Conservation (phyloP, 1,140 invertebrate species). For the Orussus abietinus region DNA sequence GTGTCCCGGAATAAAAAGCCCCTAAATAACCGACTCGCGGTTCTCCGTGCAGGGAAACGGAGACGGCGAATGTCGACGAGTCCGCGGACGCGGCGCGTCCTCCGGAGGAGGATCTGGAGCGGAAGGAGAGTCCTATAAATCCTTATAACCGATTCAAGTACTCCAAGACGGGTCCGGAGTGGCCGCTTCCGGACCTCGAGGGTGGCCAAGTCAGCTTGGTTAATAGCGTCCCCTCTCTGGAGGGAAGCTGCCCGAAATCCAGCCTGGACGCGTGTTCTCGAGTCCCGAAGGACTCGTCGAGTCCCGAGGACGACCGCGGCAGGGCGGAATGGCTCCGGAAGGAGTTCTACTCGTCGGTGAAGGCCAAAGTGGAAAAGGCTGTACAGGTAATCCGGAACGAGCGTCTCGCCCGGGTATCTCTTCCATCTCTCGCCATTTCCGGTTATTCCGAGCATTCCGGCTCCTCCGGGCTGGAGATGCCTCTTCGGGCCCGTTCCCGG, state of each 20-base stretch:
- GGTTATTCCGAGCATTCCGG: no score
- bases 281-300: slow-evolving; percentile 11
- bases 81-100: no score
- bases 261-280: slow-evolving; percentile 19
- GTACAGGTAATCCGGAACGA: slow-evolving; percentile 30
- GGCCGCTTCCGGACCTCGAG: slow-evolving; percentile 8
- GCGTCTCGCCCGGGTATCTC: no score
- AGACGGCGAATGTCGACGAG: no score
- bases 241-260: slow-evolving; percentile 17
- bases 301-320: slow-evolving; percentile 8
- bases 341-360: slow-evolving; percentile 24
- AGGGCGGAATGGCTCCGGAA: slow-evolving; percentile 10
- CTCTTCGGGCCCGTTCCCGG: no score
- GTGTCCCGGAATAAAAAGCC: no score
- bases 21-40: no score
- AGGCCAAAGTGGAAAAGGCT: slow-evolving; percentile 28
- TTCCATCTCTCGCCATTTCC: no score
- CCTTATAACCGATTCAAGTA: slow-evolving; percentile 28
- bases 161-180: slow-evolving; percentile 11
- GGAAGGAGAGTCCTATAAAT: slow-evolving; percentile 28
- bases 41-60: no score
- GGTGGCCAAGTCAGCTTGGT: slow-evolving; percentile 15
- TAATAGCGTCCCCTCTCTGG: slow-evolving; percentile 16
- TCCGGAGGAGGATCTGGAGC: no score
- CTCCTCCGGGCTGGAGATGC: no score